Evolutionary conservation across 2,797 vertebrate species (phyloP).

Genomic region (Acanthurus tractus): DNA sequence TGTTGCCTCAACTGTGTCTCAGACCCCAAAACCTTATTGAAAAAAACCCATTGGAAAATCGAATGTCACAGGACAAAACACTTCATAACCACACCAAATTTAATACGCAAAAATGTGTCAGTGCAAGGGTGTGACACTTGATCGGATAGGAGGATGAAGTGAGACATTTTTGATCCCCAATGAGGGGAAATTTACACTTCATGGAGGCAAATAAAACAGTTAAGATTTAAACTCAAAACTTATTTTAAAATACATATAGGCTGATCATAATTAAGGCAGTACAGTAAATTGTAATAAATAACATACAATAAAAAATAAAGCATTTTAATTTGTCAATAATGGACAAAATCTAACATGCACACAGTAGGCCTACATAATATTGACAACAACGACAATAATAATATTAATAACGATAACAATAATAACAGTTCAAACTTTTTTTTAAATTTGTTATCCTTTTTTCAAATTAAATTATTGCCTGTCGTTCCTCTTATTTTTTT

Average conservation of each 20-base stretch:
- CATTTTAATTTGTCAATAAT: too few relatives aligned
- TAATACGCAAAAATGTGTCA: not conserved
- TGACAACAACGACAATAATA: too few relatives aligned
- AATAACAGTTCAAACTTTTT: not conserved
- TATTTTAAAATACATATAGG: too few relatives aligned
- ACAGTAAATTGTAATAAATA: too few relatives aligned
- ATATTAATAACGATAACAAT: not conserved
- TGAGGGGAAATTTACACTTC: not conserved
- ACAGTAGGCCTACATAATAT: too few relatives aligned
- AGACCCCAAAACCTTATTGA: not conserved
- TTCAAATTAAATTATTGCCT: not conserved
- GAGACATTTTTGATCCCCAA: not conserved
- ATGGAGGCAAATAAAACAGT: not conserved
- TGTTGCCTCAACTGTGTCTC: not conserved
- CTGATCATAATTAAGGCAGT: too few relatives aligned
- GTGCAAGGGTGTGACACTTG: conserved; percentile 22
- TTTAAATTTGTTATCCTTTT: not conserved
- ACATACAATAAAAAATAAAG: too few relatives aligned
- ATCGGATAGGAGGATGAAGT: not conserved
- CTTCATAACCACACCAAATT: not conserved
- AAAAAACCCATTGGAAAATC: too few relatives aligned
- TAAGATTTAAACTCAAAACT: too few relatives aligned
- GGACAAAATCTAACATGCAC: too few relatives aligned
- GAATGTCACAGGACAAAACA: not conserved
- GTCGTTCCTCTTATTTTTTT: not conserved